Conservation (phyloP, 1,140 invertebrate genomes). For the Ceratina australensis region DNA sequence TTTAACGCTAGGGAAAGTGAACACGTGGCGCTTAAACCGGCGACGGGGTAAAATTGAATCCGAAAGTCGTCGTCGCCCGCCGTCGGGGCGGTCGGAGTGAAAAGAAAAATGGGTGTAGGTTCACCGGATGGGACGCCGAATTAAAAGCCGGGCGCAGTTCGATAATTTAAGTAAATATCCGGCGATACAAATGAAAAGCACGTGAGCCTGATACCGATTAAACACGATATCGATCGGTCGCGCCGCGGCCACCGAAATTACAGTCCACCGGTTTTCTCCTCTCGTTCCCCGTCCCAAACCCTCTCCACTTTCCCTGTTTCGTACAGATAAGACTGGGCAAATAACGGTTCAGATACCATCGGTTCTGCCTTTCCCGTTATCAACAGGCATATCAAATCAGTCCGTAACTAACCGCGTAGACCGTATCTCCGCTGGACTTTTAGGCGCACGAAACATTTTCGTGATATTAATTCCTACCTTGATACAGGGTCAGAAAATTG, state of each 20-base stretch:
- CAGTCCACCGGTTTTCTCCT: slow-evolving; percentile 38
- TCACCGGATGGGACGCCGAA: slow-evolving; percentile 19
- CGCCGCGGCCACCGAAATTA: slow-evolving; percentile 54
- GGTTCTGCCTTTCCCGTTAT: slow-evolving; percentile 58
- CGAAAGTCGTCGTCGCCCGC: no score
- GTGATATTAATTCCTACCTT: slow-evolving; percentile 46
- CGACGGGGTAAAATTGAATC: no score
- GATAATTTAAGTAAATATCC: slow-evolving; percentile 65
- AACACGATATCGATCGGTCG: slow-evolving; percentile 62
- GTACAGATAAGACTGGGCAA: slow-evolving; percentile 59
- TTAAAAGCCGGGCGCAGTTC: slow-evolving; percentile 41
- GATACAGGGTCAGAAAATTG: slow-evolving; percentile 27
- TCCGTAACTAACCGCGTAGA: slow-evolving; percentile 58
- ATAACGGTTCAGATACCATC: slow-evolving; percentile 65
- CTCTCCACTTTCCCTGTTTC: slow-evolving; percentile 26
- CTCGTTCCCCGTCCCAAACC: neutral
- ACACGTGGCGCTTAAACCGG: no score
- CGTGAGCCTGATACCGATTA: slow-evolving; percentile 58
- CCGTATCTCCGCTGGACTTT: slow-evolving; percentile 39
- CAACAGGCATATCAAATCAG: slow-evolving; percentile 64
- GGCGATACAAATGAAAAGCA: slow-evolving; percentile 52
- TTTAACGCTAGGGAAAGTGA: no score
- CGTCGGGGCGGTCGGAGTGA: no score
- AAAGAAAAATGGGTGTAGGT: no score
- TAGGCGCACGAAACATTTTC: slow-evolving; percentile 55